Evolutionary conservation across 2,888 invertebrate genomes (phyloP).

Genomic region (Mimas tiliae): DNA sequence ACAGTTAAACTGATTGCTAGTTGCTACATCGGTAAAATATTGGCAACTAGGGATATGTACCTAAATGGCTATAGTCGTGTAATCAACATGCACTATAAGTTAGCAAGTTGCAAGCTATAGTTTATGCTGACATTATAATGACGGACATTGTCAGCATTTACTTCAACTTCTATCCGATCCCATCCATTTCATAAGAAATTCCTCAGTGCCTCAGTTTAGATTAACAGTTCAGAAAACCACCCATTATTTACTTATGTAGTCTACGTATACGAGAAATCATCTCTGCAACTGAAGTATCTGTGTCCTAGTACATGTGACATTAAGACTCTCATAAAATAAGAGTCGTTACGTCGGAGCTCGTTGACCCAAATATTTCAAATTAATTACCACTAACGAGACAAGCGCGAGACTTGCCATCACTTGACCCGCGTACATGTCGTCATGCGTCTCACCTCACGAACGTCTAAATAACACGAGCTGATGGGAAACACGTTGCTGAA

Average conservation of each 20-base stretch:
- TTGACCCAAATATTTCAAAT: conserved; percentile 24
- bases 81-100: neutral
- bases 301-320: neutral
- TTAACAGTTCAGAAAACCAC: neutral
- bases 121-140: neutral
- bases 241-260: too few species aligned
- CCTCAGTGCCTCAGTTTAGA: neutral
- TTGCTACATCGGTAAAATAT: neutral
- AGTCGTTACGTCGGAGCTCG: conserved; percentile 3
- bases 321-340: conserved; percentile 7
- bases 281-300: neutral
- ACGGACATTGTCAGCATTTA: neutral
- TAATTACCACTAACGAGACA: conserved; percentile 22
- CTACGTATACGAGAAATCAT: neutral
- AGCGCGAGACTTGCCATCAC: conserved; percentile 17
- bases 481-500: conserved; percentile 17
- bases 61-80: neutral
- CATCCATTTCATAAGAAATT: neutral
- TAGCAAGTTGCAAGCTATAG: too few species aligned
- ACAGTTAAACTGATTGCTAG: conserved; percentile 9
- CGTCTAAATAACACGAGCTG: conserved; percentile 5
- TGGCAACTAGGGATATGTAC: neutral
- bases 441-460: conserved; percentile 11
- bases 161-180: neutral
- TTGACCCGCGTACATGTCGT: conserved; percentile 16